Percentiles rank a stretch among this genome's conserved stretches.
Conservation (phyloP, 2,113 vertebrate species). For the Oreamnos americanus region DNA sequence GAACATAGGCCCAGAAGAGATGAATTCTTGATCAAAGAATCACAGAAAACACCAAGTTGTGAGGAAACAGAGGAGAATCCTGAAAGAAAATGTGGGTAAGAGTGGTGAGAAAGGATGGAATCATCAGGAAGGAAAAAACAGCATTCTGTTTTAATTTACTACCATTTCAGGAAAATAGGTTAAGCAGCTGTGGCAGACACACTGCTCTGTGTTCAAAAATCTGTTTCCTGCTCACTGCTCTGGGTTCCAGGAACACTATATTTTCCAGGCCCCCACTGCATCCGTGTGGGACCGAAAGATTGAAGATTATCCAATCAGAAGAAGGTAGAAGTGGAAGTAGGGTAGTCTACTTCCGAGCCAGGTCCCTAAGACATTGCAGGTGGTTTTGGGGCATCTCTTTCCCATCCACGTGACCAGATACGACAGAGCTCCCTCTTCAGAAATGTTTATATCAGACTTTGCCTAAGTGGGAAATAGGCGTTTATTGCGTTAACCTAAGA, state of each 20-base stretch:
- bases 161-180: neutral
- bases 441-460: neutral
- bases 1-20: neutral
- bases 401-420: neutral
- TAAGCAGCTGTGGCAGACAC: neutral
- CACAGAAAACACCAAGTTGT: neutral
- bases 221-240: rapidly evolving
- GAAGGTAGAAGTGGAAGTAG: neutral
- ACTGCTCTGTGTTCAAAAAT: neutral
- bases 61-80: neutral
- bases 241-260: neutral
- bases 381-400: no score
- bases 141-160: neutral
- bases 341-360: neutral
- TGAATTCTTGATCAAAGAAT: neutral
- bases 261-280: neutral
- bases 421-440: neutral
- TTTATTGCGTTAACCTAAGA: neutral
- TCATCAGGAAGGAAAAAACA: neutral
- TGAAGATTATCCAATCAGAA: neutral
- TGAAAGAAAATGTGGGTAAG: neutral
- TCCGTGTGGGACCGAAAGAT: neutral
- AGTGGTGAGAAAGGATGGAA: neutral
- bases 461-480: neutral
- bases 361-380: neutral